Evolutionary conservation across 2,113 vertebrate genomes (phyloP).

Genomic region (Fregetta grallaria): DNA sequence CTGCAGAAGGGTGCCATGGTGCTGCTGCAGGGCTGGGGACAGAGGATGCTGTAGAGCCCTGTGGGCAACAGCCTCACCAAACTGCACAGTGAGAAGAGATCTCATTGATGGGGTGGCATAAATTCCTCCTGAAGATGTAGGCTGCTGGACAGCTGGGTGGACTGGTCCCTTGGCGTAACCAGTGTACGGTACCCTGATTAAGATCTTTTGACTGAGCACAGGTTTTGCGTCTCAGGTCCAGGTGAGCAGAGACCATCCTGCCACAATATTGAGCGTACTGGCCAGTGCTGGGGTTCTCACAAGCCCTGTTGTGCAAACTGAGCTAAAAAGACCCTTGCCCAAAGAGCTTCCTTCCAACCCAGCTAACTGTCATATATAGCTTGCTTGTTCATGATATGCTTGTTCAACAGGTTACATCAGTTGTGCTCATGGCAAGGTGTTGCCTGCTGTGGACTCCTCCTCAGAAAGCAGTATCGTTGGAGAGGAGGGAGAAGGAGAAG

Average conservation of each 20-base stretch:
- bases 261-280: not conserved
- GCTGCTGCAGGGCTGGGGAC: not conserved
- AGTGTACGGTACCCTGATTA: fast-evolving
- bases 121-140: not conserved
- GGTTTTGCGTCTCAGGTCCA: not conserved
- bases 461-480: not conserved
- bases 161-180: fast-evolving
- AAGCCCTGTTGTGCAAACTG: not conserved
- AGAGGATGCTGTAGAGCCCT: not conserved
- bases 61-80: fast-evolving
- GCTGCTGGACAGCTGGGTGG: not conserved
- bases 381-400: not conserved
- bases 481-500: not conserved
- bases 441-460: not conserved
- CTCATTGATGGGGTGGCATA: not conserved
- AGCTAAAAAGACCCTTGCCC: not conserved
- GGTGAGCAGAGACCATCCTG: not conserved
- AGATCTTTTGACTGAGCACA: not conserved
- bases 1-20: not conserved
- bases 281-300: not conserved
- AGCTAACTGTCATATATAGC: fast-evolving
- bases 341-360: not conserved
- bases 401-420: not conserved
- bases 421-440: not conserved
- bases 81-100: not conserved